Conservation (phyloP, 1,140 invertebrate species). For the Drosophila repleta region DNA sequence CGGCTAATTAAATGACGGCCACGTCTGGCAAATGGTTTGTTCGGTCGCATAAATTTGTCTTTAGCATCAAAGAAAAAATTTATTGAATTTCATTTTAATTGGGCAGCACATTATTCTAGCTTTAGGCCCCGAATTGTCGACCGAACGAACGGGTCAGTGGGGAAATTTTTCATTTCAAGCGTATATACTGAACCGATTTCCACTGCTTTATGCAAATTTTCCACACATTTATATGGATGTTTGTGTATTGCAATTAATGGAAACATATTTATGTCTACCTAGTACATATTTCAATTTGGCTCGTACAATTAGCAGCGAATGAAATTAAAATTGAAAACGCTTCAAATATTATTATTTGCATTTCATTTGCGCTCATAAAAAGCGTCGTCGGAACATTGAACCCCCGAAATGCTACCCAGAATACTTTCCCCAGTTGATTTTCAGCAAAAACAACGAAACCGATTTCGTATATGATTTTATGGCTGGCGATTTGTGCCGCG, state of each 20-base stretch:
- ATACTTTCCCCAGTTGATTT: slow-evolving; percentile 37
- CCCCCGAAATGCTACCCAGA: slow-evolving; percentile 27
- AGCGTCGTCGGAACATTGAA: slow-evolving; percentile 55
- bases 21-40: slow-evolving; percentile 10
- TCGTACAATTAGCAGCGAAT: slow-evolving; percentile 56
- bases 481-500: slow-evolving; percentile 32
- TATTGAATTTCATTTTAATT: slow-evolving; percentile 65
- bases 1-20: slow-evolving; percentile 36
- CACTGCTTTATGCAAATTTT: slow-evolving; percentile 16
- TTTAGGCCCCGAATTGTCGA: slow-evolving; percentile 24
- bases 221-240: slow-evolving; percentile 12
- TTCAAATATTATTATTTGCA: slow-evolving; percentile 57
- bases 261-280: slow-evolving; percentile 22
- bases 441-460: slow-evolving; percentile 17
- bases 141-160: slow-evolving; percentile 6
- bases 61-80: slow-evolving; percentile 47
- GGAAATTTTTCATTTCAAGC: background rate
- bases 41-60: slow-evolving; percentile 55
- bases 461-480: slow-evolving; percentile 46
- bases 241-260: slow-evolving; percentile 28
- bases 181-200: slow-evolving; percentile 8
- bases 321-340: slow-evolving; percentile 55
- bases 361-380: slow-evolving; percentile 52
- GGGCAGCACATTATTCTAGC: slow-evolving; percentile 57
- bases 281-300: slow-evolving; percentile 44